A percentile compares a stretch with the other conserved stretches of the same genome.
These are phyloP conservation scores for Drosophila melanogaster DNA, from an alignment of 1,140 invertebrate species.

Conservation along the genomic window Release_6_plus_ISO1_MT NT_037436.4:18383001-18383500, in stretches of 20 bases:
- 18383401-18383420: conserved; percentile 29
- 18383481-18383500: conserved; percentile 78
- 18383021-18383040: background rate
- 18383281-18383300: conserved; percentile 29
- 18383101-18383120: too few species aligned
- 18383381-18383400: conserved; percentile 6
- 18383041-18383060: too few species aligned
- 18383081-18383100: too few species aligned
- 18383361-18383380: conserved; percentile 26
- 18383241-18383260: background rate
- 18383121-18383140: too few species aligned
- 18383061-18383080: too few species aligned
- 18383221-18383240: conserved; percentile 11
- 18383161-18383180: too few species aligned
- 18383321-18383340: conserved; percentile 28
- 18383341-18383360: conserved; percentile 62
- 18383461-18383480: conserved; percentile 83
- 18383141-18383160: too few species aligned
- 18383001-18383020: too few species aligned
- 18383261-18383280: conserved; percentile 40
- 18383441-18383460: conserved; percentile 83
- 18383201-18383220: background rate
- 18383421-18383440: conserved; percentile 71
- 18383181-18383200: too few species aligned
- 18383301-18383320: background rate